Evolutionary conservation across 2,888 invertebrate species (phyloP), one percentile per base, ranked within the genome.

Genomic region (Furcula furcula): DNA sequence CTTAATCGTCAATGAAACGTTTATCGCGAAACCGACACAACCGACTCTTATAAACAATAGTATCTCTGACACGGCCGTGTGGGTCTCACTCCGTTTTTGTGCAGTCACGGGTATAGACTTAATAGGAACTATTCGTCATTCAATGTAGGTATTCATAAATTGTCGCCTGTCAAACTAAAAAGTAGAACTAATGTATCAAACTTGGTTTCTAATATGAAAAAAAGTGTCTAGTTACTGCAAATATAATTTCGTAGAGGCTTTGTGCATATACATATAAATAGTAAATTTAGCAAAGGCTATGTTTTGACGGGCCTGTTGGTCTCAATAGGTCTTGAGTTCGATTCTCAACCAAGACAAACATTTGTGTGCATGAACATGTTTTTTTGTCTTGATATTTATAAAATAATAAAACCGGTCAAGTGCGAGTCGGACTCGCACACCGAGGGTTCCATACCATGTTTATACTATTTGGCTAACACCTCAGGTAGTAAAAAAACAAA

Each of bases 1-100:
- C 55, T 47, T 60, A 65, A 62, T 71, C 60, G 57, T 67, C 67
- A 73, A 71, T 68, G 68, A 57, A 68, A 63, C 62, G 65, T 67
- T 66, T 72, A 71, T 66, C 67, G 63, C 53, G 48, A 72, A 77
- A 73, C 74, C 65, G 72, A 70, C 72, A 54, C 65, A 45, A 61
- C n/a, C n/a, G n/a, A n/a, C 46, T 44, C 53, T n/a, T 45, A 49
- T 41, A 56, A 76, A 81, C 79, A 81, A 80, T 79, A 60, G 66
- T 43, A 52, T 63, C 65, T 71, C 76, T 76, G 45, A 38, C 40
- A 31, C 39, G 29, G 29, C 33, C 51, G 37, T 51, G 52, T 40
- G 37, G 43, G 36, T 22, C 31, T 20, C 29, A 44, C 31, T 29
- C 33, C 30, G 33, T 30, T 28, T 45, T 31, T 26, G 37, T 48